phyloP scores from a whole-genome alignment of 2,113 vertebrate genomes.

The Colistium nudipinnis region DNA sequence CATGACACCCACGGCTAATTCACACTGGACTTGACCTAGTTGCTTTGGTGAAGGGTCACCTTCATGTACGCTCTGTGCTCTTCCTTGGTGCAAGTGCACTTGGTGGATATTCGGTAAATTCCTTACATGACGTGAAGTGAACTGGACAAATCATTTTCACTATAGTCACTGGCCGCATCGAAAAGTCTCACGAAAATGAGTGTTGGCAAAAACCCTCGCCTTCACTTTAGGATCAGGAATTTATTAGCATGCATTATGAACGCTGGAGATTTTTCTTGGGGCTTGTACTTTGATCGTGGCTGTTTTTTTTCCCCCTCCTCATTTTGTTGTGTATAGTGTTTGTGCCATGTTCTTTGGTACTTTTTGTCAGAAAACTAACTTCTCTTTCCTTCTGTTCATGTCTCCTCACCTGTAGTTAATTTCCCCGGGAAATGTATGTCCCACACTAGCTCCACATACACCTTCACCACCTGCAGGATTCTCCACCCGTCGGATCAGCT shows the following conservation, averaged over 20 bases:
- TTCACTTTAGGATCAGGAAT: no score
- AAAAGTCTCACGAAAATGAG: no score
- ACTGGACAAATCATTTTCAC: no score
- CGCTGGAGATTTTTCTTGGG: conserved; percentile 47
- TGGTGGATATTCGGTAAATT: no score
- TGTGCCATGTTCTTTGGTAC: conserved; percentile 1
- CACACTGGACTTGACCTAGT: conserved; percentile 29
- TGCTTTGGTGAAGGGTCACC: conserved; percentile 26
- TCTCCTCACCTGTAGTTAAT: conserved; percentile 83
- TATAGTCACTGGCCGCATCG: no score
- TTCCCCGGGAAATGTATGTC: conserved; percentile 98
- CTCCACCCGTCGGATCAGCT: conserved; percentile 96
- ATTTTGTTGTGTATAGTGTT: neutral
- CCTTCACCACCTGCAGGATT: conserved; percentile 98
- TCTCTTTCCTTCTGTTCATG: conserved; percentile 20
- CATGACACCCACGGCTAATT: conserved; percentile 9
- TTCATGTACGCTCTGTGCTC: conserved; percentile 12
- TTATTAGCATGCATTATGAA: no score
- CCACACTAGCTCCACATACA: conserved; percentile 97
- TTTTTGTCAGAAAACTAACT: conserved; percentile 28
- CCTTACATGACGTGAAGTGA: no score
- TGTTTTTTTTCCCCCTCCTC: conserved; percentile 5
- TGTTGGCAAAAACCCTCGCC: no score
- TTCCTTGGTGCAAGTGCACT: no score
- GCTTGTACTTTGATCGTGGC: conserved; percentile 2